Base-by-base conservation (phyloP, 2,888 invertebrate species). In the Eupithecia inturbata region DNA sequence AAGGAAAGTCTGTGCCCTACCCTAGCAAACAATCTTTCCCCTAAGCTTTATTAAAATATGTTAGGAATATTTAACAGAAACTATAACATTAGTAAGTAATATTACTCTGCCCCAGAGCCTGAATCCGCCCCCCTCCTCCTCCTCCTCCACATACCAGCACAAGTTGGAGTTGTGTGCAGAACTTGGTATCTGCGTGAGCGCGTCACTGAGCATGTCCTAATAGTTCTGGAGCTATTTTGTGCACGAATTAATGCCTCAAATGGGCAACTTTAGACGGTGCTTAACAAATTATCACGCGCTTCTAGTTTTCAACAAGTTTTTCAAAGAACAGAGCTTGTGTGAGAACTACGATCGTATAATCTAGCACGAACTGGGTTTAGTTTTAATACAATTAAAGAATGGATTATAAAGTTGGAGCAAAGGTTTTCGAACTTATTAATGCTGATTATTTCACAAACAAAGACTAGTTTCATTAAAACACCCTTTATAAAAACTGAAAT, bases 131-230 rank as follows among this genome's bases (percentile, higher is more conserved):
- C 22, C 39, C 36, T 7, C 36, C 36, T n/a, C n/a, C n/a, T n/a
- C n/a, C n/a, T n/a, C 49, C 31, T 1, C 19, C 22, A 70, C 22
- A 22, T 64, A 16, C 63, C 39, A 12, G n/a, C 12, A 33, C 63
- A 72, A 70, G 71, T 75, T 71, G 10, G n/a, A 69, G 73, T 71
- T 33, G 72, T 70, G 70, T 68, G 75, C 45, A 68, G 70, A 76
- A 76, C 39, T 76, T 76, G 70, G 72, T 76, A 76, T 76, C 75
- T 73, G 68, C 67, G 76, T 77, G 67, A 74, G 73, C 78, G 75
- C 77, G 72, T 60, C 79, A 67, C 73, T 77, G 77, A 71, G 68
- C 78, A 73, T 70, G 71, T 64, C 70, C 68, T 76, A 76, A 79
- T 78, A 79, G 75, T 78, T 33, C n/a, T 36, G 36, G n/a, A 72